Evolutionary conservation across 1,140 invertebrate species (phyloP), one percentile per base, ranked within the genome.

Genomic region (Leptonema lineaticorne): DNA sequence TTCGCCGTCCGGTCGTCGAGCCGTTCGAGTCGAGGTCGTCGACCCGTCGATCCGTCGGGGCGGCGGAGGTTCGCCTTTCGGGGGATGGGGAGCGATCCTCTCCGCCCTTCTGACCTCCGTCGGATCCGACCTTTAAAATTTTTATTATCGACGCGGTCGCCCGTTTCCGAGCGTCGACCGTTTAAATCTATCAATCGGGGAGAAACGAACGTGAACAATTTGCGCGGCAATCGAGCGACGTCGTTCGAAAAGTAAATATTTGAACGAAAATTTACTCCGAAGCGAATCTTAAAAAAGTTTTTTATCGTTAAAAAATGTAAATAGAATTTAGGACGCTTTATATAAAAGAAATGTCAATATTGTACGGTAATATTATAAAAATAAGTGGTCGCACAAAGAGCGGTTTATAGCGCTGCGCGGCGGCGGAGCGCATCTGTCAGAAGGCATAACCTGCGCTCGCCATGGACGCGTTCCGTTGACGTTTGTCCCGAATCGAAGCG

Each of bases 361-460:
- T n/a, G n/a, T n/a, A n/a, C n/a, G n/a, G n/a, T n/a, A n/a, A n/a
- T n/a, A n/a, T n/a, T n/a, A n/a, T n/a, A n/a, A n/a, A n/a, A n/a
- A n/a, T n/a, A n/a, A n/a, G n/a, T n/a, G n/a, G n/a, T n/a, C n/a
- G n/a, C n/a, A n/a, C n/a, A n/a, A n/a, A n/a, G n/a, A n/a, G n/a
- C n/a, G n/a, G n/a, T n/a, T n/a, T n/a, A n/a, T 77, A 77, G 77
- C 77, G 70, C 29, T 11, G 45, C 16, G 6, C 20, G 66, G 8
- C 27, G 37, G 28, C 16, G 18, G 37, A 27, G 14, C 53, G 45
- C 22, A 27, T 48, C 58, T 50, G 58, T 50, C 67, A n/a, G n/a
- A n/a, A n/a, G n/a, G 14, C 6, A 53, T 53, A 53, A 20, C 18
- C 48, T 20, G 18, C 16, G 48, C 8, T 20, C 22, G 18, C n/a